These are phyloP conservation scores for Abrostola tripartita DNA, from an alignment of 2,888 invertebrate species.

Conservation along the genomic window DNA sequence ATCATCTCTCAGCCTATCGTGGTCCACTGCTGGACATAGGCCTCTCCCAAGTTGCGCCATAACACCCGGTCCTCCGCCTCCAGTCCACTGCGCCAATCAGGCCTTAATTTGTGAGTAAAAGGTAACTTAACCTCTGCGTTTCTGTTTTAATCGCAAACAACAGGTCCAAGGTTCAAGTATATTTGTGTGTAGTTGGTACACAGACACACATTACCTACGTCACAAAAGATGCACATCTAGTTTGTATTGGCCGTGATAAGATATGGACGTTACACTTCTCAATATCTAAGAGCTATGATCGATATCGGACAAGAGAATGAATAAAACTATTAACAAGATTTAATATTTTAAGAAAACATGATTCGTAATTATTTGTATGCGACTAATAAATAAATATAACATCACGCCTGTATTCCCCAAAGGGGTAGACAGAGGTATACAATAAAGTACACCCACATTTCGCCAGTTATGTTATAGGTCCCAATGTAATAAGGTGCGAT, in stretches of 20 bases:
- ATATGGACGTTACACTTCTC: slow-evolving; percentile 40
- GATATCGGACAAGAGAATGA: slow-evolving; percentile 36
- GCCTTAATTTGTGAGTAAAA: no score
- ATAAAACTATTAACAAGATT: slow-evolving; percentile 39
- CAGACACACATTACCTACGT: slow-evolving; percentile 7
- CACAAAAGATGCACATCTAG: slow-evolving; percentile 29
- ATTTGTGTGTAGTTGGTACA: neutral
- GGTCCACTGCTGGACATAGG: no score
- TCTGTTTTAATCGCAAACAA: neutral
- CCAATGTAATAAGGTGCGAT: no score
- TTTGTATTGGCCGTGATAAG: slow-evolving; percentile 40
- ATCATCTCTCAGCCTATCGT: no score
- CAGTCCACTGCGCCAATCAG: no score
- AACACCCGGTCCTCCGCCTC: no score
- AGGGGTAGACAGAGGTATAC: no score
- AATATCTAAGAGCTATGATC: slow-evolving; percentile 43
- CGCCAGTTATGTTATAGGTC: no score
- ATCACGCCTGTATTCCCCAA: no score
- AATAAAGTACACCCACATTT: no score
- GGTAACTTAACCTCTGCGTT: no score
- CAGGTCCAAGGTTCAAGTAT: neutral
- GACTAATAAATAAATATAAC: neutral
- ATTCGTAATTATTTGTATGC: neutral
- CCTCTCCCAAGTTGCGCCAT: no score
- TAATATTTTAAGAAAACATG: neutral